Percentiles rank a stretch among this genome's conserved stretches.
Evolutionary conservation across 2,797 vertebrate species (phyloP).

Genomic region (Falco novaeseelandiae): DNA sequence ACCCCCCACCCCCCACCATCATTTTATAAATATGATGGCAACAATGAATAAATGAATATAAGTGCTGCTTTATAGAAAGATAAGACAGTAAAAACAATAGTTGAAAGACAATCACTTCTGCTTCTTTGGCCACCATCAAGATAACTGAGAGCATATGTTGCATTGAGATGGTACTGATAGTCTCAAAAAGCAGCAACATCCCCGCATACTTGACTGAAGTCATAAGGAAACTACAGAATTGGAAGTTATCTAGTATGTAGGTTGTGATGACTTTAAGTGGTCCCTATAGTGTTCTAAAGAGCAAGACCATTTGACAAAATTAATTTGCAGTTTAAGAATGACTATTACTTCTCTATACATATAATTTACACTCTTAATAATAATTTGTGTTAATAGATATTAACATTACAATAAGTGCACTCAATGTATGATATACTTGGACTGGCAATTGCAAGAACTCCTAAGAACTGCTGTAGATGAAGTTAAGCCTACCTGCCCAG

Average conservation of each 20-base stretch:
- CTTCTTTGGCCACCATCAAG: background rate
- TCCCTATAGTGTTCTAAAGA: background rate
- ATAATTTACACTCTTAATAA: background rate
- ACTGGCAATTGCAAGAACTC: background rate
- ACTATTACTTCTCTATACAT: background rate
- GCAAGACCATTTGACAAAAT: background rate
- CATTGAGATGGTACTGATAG: background rate
- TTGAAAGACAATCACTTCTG: background rate
- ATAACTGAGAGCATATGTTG: background rate
- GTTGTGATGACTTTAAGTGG: background rate
- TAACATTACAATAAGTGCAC: background rate
- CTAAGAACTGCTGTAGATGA: background rate
- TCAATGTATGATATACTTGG: background rate
- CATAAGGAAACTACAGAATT: background rate
- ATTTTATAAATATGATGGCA: background rate
- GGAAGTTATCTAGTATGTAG: background rate
- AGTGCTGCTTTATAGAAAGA: background rate
- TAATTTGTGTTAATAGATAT: background rate
- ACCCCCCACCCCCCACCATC: background rate
- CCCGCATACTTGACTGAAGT: background rate
- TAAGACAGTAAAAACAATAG: background rate
- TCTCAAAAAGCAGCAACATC: background rate
- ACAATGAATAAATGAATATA: background rate
- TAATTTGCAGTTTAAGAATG: background rate
- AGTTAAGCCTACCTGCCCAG: slow-evolving; percentile 87